Base-by-base conservation (phyloP, 2,113 vertebrate genomes). In the Mirza zaza region DNA sequence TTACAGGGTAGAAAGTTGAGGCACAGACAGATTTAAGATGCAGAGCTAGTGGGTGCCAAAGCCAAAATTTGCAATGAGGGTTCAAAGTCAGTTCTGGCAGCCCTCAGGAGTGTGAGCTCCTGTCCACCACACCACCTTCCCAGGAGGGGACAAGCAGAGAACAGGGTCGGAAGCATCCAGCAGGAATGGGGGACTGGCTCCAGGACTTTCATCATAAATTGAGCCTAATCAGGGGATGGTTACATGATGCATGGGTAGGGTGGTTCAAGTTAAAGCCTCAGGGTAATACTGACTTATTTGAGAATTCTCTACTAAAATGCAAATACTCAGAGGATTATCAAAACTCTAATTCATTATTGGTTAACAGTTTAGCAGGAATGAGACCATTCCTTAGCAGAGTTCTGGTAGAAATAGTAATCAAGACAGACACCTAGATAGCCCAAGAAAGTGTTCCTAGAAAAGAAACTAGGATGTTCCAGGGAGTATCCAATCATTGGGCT, bases 221-320 rank as follows among this genome's bases (percentile, higher is more conserved):
- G 36, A 29, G 9, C 34, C 15, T 34, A 15, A 55, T 0, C 18
- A 48, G 42, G 17, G 50, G 23, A 79, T 14, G 20, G 17, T 34
- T 67, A 36, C 32, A 27, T 9, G 4, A 10, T 10, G 14, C 1
- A 6, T 14, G 8, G 9, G 7, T 17, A 3, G 20, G 48, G 5
- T 18, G 32, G 21, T 48, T 65, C 52, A 27, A 50, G 17, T 36
- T 48, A 59, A 83, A 36, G 21, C 15, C 14, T 76, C 27, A 39
- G 42, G 76, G 14, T 61, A 36, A 57, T 29, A 0, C 32, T 80
- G 65, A 2, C 8, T 73, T 77, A 52, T 39, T 87, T 61, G 14
- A 95, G 55, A 57, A 68, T 79, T 87, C 52, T 52, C 27, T 21
- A 61, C 32, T 52, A 85, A 67, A 79, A 91, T n/a, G 18, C 57